Percentiles rank a stretch among this genome's conserved stretches.
phyloP scores from a whole-genome alignment of 2,888 invertebrate genomes.

The Dichetophora obliterata region DNA sequence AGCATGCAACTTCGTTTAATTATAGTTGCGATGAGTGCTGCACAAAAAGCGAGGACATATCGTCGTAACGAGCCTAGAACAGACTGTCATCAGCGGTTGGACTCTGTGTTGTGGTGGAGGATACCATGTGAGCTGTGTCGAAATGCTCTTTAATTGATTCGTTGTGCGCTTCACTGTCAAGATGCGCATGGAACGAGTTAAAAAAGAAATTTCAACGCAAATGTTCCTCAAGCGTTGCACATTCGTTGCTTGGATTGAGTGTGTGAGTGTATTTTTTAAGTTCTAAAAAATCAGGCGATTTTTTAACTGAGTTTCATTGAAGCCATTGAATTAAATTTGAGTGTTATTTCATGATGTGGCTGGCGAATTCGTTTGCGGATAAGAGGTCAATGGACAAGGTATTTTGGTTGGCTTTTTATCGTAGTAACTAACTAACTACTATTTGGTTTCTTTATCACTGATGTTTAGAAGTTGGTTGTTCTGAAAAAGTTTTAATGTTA shows the following conservation, averaged over 20 bases:
- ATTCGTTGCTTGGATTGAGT: neutral
- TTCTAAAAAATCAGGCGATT: no score
- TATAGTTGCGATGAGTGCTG: neutral
- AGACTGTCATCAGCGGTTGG: neutral
- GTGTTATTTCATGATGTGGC: no score
- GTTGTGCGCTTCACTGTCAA: slow-evolving; percentile 15
- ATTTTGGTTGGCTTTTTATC: no score
- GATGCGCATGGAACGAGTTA: slow-evolving; percentile 10
- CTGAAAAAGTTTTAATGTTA: neutral
- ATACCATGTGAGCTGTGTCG: neutral
- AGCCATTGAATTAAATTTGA: no score
- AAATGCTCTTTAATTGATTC: slow-evolving; percentile 4
- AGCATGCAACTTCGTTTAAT: slow-evolving; percentile 6
- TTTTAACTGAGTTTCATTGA: no score
- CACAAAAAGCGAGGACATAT: neutral
- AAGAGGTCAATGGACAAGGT: neutral
- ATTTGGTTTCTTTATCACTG: no score
- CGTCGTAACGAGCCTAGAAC: neutral
- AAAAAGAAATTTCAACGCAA: neutral
- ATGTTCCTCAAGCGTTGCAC: neutral
- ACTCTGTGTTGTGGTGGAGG: neutral
- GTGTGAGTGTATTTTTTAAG: neutral
- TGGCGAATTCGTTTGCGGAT: neutral
- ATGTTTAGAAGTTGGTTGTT: neutral
- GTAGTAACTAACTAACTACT: no score